These are phyloP conservation scores for Drosophila yakuba DNA, from an alignment of 1,140 invertebrate genomes.

Conservation along the genomic window DNA sequence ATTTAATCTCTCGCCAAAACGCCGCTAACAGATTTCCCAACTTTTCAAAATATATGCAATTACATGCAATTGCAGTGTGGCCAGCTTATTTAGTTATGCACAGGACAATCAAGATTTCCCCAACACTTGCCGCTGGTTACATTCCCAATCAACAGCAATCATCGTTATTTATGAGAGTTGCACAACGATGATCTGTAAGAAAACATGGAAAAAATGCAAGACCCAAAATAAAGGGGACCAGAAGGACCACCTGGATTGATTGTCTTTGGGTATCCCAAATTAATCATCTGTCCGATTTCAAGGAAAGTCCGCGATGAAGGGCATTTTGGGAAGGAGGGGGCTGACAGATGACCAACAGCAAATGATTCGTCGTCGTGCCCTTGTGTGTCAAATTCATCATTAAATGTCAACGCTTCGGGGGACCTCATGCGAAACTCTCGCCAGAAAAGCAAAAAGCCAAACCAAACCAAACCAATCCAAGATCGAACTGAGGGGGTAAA, in stretches of 20 bases:
- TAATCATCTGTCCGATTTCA: conserved; percentile 64
- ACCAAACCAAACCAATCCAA: conserved; percentile 22
- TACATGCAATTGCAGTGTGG: conserved; percentile 6
- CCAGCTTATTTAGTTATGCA: conserved; percentile 11
- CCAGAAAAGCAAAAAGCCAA: conserved; percentile 16
- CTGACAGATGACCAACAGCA: conserved; percentile 48
- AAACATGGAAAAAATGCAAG: conserved; percentile 22
- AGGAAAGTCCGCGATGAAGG: conserved; percentile 33
- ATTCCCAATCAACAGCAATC: conserved; percentile 58
- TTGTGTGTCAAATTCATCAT: conserved; percentile 84
- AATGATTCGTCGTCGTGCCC: conserved; percentile 73
- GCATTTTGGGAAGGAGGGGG: conserved; percentile 6
- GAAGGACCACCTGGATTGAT: conserved; percentile 69
- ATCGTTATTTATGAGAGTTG: conserved; percentile 72
- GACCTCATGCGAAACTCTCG: conserved; percentile 63
- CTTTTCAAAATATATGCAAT: neutral
- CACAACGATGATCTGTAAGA: conserved; percentile 56
- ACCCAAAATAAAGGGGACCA: conserved; percentile 10
- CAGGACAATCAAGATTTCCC: conserved; percentile 27
- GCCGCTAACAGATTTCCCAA: conserved; percentile 4
- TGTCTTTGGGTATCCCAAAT: conserved; percentile 57
- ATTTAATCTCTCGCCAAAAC: conserved; percentile 4
- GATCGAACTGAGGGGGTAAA: conserved; percentile 38
- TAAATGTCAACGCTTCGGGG: conserved; percentile 83
- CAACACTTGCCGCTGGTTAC: conserved; percentile 39